A percentile compares a stretch with the other conserved stretches of the same genome.
Conservation (phyloP, 2,797 vertebrate genomes). For the Anguilla anguilla region DNA sequence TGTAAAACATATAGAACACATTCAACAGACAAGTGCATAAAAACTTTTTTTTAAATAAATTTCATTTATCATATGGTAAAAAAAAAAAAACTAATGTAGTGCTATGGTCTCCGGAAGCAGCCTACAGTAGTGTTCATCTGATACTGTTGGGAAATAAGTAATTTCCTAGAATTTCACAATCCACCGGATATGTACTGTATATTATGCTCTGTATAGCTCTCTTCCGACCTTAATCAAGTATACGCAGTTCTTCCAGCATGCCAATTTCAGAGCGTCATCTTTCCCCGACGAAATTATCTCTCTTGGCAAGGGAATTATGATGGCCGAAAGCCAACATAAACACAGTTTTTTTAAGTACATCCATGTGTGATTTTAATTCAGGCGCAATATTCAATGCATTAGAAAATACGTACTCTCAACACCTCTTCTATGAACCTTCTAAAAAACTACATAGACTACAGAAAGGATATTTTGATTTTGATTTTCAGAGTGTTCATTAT, state of each 20-base stretch:
- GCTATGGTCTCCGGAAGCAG: neutral
- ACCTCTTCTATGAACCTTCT: neutral
- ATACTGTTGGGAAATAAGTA: neutral
- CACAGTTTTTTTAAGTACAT: neutral
- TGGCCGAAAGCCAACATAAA: constrained; percentile 3
- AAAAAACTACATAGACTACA: neutral
- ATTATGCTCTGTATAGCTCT: too few relatives aligned
- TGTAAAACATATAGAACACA: too few relatives aligned
- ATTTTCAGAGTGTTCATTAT: neutral
- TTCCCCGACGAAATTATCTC: neutral
- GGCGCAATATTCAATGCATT: neutral
- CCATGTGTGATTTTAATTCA: neutral
- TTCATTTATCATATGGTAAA: too few relatives aligned
- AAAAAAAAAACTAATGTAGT: neutral
- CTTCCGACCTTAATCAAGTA: too few relatives aligned
- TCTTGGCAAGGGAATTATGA: neutral
- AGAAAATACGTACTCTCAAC: neutral
- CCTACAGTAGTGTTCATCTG: neutral
- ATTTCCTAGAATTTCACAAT: neutral
- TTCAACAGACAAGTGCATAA: too few relatives aligned
- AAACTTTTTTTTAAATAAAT: too few relatives aligned
- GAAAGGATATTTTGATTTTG: neutral
- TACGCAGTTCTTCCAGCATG: neutral
- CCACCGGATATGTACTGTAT: neutral
- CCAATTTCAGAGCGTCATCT: neutral